A percentile compares a stretch with the other conserved stretches of the same genome.
Conservation (phyloP, 2,888 invertebrate genomes). For the Yponomeuta sedellus region DNA sequence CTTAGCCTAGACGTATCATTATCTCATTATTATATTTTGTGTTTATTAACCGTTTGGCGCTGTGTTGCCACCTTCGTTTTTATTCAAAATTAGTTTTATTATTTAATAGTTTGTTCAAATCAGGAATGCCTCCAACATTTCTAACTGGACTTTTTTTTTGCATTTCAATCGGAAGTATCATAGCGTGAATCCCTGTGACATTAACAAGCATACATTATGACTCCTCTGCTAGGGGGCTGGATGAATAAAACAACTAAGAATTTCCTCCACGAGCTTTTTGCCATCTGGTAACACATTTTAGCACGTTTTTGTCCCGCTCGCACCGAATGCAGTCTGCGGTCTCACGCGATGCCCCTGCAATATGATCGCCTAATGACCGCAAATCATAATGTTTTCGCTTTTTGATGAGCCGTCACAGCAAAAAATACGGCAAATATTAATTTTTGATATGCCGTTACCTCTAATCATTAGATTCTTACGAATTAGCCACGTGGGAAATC, state of each 20-base stretch:
- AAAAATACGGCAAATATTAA: conserved; percentile 57
- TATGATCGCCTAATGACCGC: conserved; percentile 58
- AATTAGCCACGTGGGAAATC: conserved; percentile 10
- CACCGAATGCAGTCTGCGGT: conserved; percentile 27
- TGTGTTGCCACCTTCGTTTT: conserved; percentile 25
- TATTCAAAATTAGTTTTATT: not conserved
- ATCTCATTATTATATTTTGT: conserved; percentile 65
- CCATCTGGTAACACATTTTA: not conserved
- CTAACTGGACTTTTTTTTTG: not conserved
- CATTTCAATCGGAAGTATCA: not conserved
- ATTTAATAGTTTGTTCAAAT: too few relatives aligned
- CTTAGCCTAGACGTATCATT: conserved; percentile 67
- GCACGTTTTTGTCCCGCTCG: conserved; percentile 13
- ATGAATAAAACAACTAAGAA: not conserved
- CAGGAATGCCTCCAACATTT: too few relatives aligned
- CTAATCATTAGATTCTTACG: conserved; percentile 37
- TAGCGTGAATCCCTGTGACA: not conserved
- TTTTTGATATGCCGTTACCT: conserved; percentile 56
- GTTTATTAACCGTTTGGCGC: conserved; percentile 29
- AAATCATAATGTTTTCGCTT: conserved; percentile 51
- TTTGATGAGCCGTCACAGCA: conserved; percentile 29
- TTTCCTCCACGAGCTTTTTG: not conserved
- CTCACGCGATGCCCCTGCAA: conserved; percentile 54
- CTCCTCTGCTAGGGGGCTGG: not conserved
- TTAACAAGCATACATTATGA: not conserved